Evolutionary conservation across 2,113 vertebrate genomes (phyloP).

Genomic region (Chelonoidis abingdonii): DNA sequence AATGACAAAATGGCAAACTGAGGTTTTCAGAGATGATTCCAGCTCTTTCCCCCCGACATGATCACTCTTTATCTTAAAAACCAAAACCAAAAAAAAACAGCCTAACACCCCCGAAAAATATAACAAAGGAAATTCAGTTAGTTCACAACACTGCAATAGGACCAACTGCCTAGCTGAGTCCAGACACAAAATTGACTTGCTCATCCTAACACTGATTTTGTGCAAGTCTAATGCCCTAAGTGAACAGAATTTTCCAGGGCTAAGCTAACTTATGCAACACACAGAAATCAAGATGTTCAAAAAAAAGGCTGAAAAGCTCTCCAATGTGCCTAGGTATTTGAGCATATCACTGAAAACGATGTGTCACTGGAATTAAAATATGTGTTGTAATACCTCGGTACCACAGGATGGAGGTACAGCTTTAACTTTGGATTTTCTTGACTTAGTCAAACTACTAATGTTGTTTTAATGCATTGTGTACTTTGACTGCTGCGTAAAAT

Average conservation of each 20-base stretch:
- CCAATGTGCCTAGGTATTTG: neutral
- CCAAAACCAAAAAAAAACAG: neutral
- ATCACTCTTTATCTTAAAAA: too few species aligned
- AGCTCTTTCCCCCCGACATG: neutral
- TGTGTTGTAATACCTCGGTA: constrained; percentile 51
- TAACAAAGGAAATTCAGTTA: neutral
- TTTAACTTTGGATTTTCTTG: constrained; percentile 56
- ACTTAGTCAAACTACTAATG: neutral
- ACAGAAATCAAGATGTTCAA: rapidly evolving
- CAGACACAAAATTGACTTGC: neutral
- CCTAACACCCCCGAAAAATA: neutral
- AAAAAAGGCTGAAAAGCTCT: neutral
- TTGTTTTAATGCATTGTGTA: neutral
- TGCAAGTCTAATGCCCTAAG: neutral
- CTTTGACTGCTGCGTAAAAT: neutral
- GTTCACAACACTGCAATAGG: neutral
- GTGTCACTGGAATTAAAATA: neutral
- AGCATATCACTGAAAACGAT: neutral
- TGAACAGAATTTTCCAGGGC: rapidly evolving
- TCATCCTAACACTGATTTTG: rapidly evolving
- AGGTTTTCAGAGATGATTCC: neutral
- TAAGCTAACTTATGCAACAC: rapidly evolving
- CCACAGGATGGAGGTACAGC: constrained; percentile 80
- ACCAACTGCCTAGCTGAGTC: neutral
- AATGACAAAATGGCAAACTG: rapidly evolving